These are phyloP conservation scores for Pitta sordida DNA, from an alignment of 2,113 vertebrate genomes.

Conservation along the genomic window DNA sequence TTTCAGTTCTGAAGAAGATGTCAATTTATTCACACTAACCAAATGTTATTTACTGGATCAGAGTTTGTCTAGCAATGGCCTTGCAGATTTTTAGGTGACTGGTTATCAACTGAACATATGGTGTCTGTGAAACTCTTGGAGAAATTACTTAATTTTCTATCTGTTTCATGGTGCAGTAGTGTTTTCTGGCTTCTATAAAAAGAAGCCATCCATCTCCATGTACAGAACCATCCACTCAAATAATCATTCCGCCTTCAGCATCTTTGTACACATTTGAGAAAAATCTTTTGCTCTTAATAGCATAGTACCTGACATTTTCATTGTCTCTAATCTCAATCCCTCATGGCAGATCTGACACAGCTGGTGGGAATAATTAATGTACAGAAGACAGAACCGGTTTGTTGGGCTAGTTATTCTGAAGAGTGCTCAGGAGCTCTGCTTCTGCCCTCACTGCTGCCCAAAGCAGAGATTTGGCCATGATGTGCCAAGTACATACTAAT, in stretches of 20 bases:
- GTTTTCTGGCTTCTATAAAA: background rate
- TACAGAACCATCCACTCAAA: background rate
- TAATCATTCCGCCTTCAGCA: background rate
- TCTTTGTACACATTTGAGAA: background rate
- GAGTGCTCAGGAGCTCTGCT: background rate
- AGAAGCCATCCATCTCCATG: background rate
- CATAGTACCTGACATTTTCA: background rate
- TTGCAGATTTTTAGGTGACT: background rate
- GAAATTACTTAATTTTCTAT: background rate
- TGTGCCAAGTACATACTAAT: background rate
- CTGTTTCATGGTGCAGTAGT: background rate
- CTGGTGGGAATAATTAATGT: background rate
- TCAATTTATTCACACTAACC: background rate
- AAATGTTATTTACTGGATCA: background rate
- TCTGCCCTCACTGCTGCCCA: background rate
- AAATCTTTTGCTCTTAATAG: background rate
- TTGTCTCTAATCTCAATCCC: background rate
- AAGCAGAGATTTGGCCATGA: background rate
- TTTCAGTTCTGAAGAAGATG: background rate
- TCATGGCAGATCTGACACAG: background rate
- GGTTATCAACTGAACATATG: background rate
- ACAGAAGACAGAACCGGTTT: background rate
- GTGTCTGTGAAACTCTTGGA: background rate
- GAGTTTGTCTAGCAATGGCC: background rate
- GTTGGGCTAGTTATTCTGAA: background rate